phyloP scores from a whole-genome alignment of 2,888 invertebrate species.

The Monochamus alternatus region DNA sequence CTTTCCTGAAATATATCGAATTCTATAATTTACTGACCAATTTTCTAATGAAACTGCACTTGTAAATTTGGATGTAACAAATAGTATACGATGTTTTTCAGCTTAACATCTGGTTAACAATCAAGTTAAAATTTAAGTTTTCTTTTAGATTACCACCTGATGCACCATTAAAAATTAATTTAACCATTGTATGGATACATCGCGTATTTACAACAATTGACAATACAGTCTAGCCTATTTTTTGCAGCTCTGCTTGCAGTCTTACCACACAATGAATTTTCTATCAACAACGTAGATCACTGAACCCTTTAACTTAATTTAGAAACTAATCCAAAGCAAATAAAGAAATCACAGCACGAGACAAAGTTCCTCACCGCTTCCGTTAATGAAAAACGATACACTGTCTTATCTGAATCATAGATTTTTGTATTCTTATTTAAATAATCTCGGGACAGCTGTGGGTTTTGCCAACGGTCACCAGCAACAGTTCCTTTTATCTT shows the following conservation, averaged over 20 bases:
- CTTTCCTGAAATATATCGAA: no score
- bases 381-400: neutral
- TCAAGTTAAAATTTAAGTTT: no score
- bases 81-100: no score
- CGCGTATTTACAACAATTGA: no score
- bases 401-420: neutral
- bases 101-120: no score
- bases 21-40: no score
- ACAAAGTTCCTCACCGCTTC: neutral
- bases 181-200: no score
- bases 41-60: no score
- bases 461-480: neutral
- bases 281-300: conserved; percentile 20
- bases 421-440: neutral
- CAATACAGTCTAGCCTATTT: neutral
- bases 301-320: conserved; percentile 18
- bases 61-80: no score
- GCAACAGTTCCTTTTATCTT: neutral
- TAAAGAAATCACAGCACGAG: neutral
- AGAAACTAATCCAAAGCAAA: conserved; percentile 15
- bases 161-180: no score
- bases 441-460: conserved; percentile 9
- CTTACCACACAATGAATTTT: conserved; percentile 1
- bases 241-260: neutral
- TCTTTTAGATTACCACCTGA: no score